Percentiles rank a stretch among this genome's conserved stretches.
Evolutionary conservation across 2,113 vertebrate genomes (phyloP).

Genomic region (Bubalus kerabau): DNA sequence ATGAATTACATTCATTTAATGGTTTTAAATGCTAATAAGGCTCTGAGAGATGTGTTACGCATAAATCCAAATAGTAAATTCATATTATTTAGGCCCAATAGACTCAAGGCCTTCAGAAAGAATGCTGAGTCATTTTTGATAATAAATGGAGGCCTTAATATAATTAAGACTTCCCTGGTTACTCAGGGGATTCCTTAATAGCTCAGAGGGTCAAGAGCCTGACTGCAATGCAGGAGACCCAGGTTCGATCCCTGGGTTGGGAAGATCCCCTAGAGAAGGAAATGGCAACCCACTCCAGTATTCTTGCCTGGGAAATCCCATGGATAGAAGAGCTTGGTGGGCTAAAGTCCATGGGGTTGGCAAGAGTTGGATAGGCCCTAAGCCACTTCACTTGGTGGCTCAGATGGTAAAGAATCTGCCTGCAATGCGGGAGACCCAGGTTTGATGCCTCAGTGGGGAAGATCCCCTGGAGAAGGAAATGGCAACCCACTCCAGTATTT

Average conservation of each 20-base stretch:
- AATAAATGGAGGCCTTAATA: background rate
- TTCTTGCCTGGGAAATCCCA: background rate
- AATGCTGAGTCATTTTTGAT: constrained; percentile 1
- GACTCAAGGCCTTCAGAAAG: background rate
- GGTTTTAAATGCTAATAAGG: constrained; percentile 59
- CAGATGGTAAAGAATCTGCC: background rate
- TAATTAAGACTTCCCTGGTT: background rate
- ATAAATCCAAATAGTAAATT: constrained; percentile 39
- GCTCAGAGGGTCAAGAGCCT: background rate
- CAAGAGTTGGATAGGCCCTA: background rate
- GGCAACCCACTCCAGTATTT: background rate
- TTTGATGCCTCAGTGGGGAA: background rate
- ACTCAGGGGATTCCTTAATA: background rate
- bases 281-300: background rate
- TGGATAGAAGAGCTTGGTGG: background rate
- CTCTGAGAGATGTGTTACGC: background rate
- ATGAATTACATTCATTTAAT: constrained; percentile 40
- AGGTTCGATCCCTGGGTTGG: background rate
- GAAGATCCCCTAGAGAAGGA: background rate
- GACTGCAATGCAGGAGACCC: background rate
- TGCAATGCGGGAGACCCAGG: background rate
- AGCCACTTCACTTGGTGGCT: background rate
- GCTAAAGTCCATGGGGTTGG: background rate
- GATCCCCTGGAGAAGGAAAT: background rate
- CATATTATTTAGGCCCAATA: constrained; percentile 41